Evolutionary conservation across 2,113 vertebrate species (phyloP), one percentile per base, ranked within the genome.

Genomic region (Axis porcinus): DNA sequence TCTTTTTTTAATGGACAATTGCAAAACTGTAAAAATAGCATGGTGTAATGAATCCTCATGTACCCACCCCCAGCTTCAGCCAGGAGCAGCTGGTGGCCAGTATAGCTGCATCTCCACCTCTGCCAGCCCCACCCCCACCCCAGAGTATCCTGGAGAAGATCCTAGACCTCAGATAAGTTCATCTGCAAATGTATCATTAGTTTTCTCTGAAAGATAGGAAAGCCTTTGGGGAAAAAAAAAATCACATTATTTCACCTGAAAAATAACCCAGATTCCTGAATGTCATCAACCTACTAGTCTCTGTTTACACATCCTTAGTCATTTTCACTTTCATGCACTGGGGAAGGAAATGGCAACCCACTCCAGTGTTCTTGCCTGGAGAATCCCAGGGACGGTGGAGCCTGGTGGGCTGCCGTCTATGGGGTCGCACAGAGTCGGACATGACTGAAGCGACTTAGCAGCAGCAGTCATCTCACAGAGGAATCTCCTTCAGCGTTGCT

Each of bases 401-500:
- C 47, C 12, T 50, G 47, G 47, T 50, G 47, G 47, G 12, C 47
- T 50, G 47, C 47, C 47, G 47, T 50, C 12, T 50, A 50, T 50
- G 47, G 47, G 47, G 47, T 50, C 3, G 47, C 47, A 50, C 47
- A 50, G 47, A 50, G 47, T 50, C 47, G 47, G 47, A 50, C 47
- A 50, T 12, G 0, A 50, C 47, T 50, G 47, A 50, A 50, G 12
- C 3, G 12, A 50, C 47, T 50, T 50, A 12, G 47, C 47, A 12
- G 47, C 47, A 50, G 47, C 47, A 50, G 47, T 13, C 28, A 21
- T 52, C 64, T 58, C 21, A 16, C 2, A 9, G 5, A 40, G 88
- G n/a, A 52, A 16, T 36, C 7, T 43, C 0, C 0, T 14, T 10
- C 4, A 7, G 30, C 0, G 0, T 3, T 23, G 9, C 43, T 25